Evolutionary conservation across 2,797 vertebrate genomes (phyloP).

Genomic region (Gobionotothen gibberifrons): DNA sequence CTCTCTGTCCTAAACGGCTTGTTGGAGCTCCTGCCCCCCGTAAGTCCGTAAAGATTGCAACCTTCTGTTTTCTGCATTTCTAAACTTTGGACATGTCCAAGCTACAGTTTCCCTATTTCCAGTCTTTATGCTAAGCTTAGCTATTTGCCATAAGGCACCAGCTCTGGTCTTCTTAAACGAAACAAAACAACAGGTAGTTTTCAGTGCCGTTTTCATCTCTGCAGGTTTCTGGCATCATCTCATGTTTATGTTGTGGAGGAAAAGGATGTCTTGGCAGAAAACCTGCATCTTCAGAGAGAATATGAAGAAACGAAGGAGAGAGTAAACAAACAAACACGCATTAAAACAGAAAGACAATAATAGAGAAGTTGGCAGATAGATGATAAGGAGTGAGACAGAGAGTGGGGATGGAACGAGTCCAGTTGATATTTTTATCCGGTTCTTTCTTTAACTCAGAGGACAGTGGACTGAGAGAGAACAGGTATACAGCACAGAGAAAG

Average conservation of each 20-base stretch:
- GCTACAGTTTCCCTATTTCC: background rate
- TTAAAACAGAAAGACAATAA: constrained; percentile 46
- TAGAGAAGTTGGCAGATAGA: constrained; percentile 55
- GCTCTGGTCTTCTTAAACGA: background rate
- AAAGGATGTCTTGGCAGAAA: constrained; percentile 55
- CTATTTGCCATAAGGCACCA: background rate
- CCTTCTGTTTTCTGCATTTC: too few species aligned
- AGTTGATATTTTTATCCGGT: constrained; percentile 71
- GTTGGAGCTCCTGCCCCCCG: too few species aligned
- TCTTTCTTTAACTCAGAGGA: constrained; percentile 49
- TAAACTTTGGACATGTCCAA: background rate
- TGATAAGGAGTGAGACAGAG: constrained; percentile 48
- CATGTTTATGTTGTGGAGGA: constrained; percentile 30
- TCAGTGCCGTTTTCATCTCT: constrained; percentile 48
- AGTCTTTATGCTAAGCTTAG: constrained; percentile 28
- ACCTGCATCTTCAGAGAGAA: constrained; percentile 52
- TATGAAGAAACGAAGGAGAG: constrained; percentile 35
- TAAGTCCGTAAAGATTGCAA: too few species aligned
- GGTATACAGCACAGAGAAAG: constrained; percentile 63
- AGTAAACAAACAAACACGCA: constrained; percentile 55
- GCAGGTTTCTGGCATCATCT: constrained; percentile 60
- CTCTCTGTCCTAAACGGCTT: too few species aligned
- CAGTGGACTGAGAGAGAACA: constrained; percentile 61
- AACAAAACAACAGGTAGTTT: constrained; percentile 11
- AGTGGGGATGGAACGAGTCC: constrained; percentile 54